Conservation (phyloP, 1,140 invertebrate genomes). For the Pseudomyrmex gracilis region DNA sequence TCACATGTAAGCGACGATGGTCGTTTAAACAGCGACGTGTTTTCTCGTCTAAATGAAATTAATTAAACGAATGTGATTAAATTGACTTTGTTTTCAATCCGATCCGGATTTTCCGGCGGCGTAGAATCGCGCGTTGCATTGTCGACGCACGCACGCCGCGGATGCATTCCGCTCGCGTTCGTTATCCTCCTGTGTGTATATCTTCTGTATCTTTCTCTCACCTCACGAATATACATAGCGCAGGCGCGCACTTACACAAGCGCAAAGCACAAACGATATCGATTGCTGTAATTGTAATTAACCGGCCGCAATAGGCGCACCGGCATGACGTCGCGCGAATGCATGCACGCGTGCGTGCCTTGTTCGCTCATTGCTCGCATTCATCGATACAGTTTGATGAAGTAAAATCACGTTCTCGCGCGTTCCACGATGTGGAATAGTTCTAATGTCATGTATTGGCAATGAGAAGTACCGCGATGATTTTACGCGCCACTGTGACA, state of each 20-base stretch:
- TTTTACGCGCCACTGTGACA: neutral
- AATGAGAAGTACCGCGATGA: neutral
- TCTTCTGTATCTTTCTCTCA: constrained; percentile 39
- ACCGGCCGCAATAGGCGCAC: constrained; percentile 57
- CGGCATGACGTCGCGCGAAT: constrained; percentile 56
- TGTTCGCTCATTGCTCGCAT: constrained; percentile 41
- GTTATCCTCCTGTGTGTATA: constrained; percentile 27
- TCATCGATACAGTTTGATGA: constrained; percentile 10
- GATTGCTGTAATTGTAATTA: constrained; percentile 77
- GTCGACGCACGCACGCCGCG: neutral
- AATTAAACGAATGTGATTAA: constrained; percentile 53
- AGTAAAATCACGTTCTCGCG: constrained; percentile 45
- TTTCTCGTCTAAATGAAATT: constrained; percentile 24
- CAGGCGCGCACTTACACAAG: constrained; percentile 47
- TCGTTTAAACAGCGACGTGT: constrained; percentile 18
- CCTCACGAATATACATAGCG: constrained; percentile 42
- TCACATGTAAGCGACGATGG: constrained; percentile 12
- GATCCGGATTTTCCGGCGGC: constrained; percentile 31
- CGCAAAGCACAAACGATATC: constrained; percentile 68
- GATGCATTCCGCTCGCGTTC: constrained; percentile 12
- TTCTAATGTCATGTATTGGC: neutral
- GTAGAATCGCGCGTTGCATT: neutral
- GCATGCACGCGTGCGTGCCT: constrained; percentile 58
- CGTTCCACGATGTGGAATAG: neutral
- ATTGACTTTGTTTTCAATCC: constrained; percentile 47